A percentile compares a stretch with the other conserved stretches of the same genome.
These are phyloP conservation scores for Xiphophorus hellerii DNA, from an alignment of 2,113 vertebrate genomes.

Conservation along the genomic window DNA sequence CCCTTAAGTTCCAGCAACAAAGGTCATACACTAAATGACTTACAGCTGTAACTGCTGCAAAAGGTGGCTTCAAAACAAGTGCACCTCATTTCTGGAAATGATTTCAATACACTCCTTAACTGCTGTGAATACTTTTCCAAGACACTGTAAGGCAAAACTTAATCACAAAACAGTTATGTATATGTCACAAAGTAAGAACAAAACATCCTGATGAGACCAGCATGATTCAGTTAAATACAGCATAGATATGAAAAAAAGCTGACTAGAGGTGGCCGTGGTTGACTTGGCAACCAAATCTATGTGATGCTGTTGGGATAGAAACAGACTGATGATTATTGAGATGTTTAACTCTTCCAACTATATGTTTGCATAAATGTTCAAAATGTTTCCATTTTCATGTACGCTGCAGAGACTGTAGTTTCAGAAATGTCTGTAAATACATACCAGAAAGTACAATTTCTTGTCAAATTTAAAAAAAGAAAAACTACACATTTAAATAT, in stretches of 20 bases:
- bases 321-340: conserved; percentile 45
- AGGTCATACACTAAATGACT: too few species aligned
- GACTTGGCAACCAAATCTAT: conserved; percentile 73
- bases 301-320: conserved; percentile 55
- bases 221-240: conserved; percentile 36
- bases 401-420: background rate
- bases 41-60: too few species aligned
- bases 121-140: background rate
- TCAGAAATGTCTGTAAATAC: background rate
- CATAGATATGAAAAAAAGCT: conserved; percentile 37
- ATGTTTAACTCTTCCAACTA: conserved; percentile 19
- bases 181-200: background rate
- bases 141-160: background rate
- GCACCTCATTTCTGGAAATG: too few species aligned
- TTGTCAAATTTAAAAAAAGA: background rate
- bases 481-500: background rate
- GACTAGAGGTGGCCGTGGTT: conserved; percentile 57
- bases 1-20: too few species aligned
- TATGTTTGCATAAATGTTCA: conserved; percentile 14
- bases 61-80: too few species aligned
- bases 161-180: background rate
- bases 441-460: background rate
- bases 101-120: too few species aligned
- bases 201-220: background rate
- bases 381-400: background rate